These are phyloP conservation scores for Antennarius striatus DNA, from an alignment of 2,113 vertebrate species.

Conservation along the genomic window DNA sequence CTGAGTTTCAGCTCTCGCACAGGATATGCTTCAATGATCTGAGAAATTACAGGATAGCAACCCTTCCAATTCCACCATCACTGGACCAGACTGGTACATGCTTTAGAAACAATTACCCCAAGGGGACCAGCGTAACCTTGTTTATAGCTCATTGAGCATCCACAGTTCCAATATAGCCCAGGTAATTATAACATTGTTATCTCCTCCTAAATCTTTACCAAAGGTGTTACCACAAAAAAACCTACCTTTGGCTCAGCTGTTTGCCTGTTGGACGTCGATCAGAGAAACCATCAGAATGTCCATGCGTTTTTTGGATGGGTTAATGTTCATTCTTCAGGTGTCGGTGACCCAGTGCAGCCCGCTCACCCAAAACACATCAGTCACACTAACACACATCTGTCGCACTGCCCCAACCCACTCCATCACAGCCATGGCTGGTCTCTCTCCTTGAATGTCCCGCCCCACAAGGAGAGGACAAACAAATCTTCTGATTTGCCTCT, in stretches of 20 bases:
- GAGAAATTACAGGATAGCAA: conserved; percentile 76
- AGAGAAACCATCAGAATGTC: conserved; percentile 58
- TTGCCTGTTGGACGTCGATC: conserved; percentile 50
- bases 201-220: conserved; percentile 59
- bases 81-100: conserved; percentile 64
- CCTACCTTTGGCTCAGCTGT: conserved; percentile 45
- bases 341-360: conserved; percentile 54
- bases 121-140: conserved; percentile 70
- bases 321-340: conserved; percentile 61
- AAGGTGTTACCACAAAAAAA: conserved; percentile 42
- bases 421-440: conserved; percentile 58
- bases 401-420: conserved; percentile 52
- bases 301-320: conserved; percentile 40
- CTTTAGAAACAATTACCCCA: conserved; percentile 75
- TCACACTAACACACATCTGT: conserved; percentile 74
- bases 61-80: conserved; percentile 71
- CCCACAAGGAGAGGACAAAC: conserved; percentile 67
- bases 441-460: conserved; percentile 63
- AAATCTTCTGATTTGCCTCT: conserved; percentile 71
- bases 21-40: conserved; percentile 71
- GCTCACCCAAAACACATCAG: conserved; percentile 70
- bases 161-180: conserved; percentile 65
- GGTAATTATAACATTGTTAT: conserved; percentile 72
- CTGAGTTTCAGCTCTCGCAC: conserved; percentile 60
- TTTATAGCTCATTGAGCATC: conserved; percentile 76